Conservation (phyloP, 2,113 vertebrate genomes). For the Hemiscyllium ocellatum region DNA sequence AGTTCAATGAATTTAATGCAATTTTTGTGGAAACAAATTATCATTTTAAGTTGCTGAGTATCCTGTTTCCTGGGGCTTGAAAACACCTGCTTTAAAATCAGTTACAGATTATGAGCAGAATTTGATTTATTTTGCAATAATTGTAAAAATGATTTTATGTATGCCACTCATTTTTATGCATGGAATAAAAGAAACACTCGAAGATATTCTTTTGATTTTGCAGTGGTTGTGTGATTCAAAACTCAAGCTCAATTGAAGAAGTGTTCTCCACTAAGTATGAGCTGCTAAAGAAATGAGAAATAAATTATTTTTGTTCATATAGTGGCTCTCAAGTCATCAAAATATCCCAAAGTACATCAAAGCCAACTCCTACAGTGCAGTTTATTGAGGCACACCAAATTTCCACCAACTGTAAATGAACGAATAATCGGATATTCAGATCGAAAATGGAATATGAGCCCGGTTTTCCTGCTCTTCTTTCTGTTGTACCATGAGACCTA, state of each 20-base stretch:
- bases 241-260: no score
- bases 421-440: not conserved
- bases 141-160: conserved; percentile 19
- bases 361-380: not conserved
- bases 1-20: conserved; percentile 33
- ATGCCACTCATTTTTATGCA: not conserved
- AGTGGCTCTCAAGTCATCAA: not conserved
- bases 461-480: not conserved
- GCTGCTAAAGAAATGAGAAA: not conserved
- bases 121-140: conserved; percentile 31
- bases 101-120: conserved; percentile 21
- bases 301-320: not conserved
- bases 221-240: not conserved
- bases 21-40: conserved; percentile 32
- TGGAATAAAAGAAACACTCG: not conserved
- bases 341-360: not conserved
- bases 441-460: not conserved
- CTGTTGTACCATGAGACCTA: not conserved
- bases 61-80: conserved; percentile 30
- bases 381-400: not conserved
- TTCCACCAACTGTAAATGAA: not conserved
- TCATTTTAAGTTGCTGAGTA: conserved; percentile 28
- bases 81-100: conserved; percentile 36
- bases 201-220: not conserved
- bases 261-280: not conserved